A percentile compares a stretch with the other conserved stretches of the same genome.
These are phyloP conservation scores for Drosophila melanica DNA, from an alignment of 1,140 invertebrate genomes.

Conservation along the genomic window DNA sequence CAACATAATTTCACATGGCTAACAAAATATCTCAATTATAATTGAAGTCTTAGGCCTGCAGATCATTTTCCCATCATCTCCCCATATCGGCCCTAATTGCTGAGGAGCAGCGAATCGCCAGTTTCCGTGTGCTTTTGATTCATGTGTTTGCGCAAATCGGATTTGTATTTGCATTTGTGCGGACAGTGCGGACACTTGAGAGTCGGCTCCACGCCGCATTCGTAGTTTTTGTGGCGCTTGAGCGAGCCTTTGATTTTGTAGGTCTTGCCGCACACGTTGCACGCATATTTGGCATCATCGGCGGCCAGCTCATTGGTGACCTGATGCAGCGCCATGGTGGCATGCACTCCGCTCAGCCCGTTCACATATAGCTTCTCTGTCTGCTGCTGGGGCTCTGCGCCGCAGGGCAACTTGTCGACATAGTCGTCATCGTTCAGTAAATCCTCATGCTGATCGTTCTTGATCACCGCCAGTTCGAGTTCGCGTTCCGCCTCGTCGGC, in stretches of 20 bases:
- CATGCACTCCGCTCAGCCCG: slow-evolving; percentile 56
- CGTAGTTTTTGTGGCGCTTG: slow-evolving; percentile 86
- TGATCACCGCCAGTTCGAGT: slow-evolving; percentile 63
- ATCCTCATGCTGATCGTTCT: slow-evolving; percentile 48
- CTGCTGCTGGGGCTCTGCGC: slow-evolving; percentile 35
- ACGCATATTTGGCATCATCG: slow-evolving; percentile 83
- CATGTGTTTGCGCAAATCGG: slow-evolving; percentile 80
- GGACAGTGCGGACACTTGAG: slow-evolving; percentile 79
- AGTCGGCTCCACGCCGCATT: slow-evolving; percentile 86
- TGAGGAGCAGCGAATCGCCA: slow-evolving; percentile 43
- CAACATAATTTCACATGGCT: too few relatives aligned
- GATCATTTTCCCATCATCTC: neutral
- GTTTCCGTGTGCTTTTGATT: slow-evolving; percentile 76
- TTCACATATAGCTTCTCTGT: slow-evolving; percentile 59
- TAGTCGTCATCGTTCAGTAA: slow-evolving; percentile 34
- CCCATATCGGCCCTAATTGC: slow-evolving; percentile 17
- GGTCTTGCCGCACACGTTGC: slow-evolving; percentile 85
- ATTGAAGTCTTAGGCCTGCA: neutral
- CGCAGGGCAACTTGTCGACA: slow-evolving; percentile 42
- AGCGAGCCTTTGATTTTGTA: slow-evolving; percentile 86
- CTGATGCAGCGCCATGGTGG: slow-evolving; percentile 56
- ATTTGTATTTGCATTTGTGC: slow-evolving; percentile 83
- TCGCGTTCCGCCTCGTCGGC: slow-evolving; percentile 68
- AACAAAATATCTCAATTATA: too few relatives aligned
- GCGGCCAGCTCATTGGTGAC: slow-evolving; percentile 47